phyloP scores from a whole-genome alignment of 2,888 invertebrate species.

The Panopea generosa region DNA sequence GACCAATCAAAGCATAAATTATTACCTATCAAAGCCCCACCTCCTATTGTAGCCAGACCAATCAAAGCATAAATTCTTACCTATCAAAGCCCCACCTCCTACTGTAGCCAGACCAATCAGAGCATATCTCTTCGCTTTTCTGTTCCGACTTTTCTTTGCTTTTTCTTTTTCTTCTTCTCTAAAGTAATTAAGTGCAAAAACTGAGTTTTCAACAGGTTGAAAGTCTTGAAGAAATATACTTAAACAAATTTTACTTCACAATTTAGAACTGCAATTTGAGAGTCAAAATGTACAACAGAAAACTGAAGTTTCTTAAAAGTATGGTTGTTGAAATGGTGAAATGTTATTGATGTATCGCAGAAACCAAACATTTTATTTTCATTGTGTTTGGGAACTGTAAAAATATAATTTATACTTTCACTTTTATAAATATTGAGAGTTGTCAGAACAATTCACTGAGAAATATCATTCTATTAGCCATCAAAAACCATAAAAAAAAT shows the following conservation, averaged over 20 bases:
- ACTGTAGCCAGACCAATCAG: slow-evolving; percentile 89
- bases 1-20: slow-evolving; percentile 88
- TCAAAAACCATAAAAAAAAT: too few relatives aligned
- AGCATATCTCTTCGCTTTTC: slow-evolving; percentile 88
- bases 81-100: slow-evolving; percentile 88
- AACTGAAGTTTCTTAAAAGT: too few relatives aligned
- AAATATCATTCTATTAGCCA: too few relatives aligned
- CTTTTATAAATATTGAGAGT: too few relatives aligned
- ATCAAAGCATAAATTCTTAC: slow-evolving; percentile 82
- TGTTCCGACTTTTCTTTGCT: slow-evolving; percentile 86
- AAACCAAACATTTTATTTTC: too few relatives aligned
- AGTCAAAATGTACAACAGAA: background rate
- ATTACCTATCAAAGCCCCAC: slow-evolving; percentile 87
- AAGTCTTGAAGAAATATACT: background rate
- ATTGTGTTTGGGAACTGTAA: too few relatives aligned
- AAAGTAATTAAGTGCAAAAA: slow-evolving; percentile 33
- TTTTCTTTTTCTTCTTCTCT: slow-evolving; percentile 87
- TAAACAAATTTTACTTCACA: background rate
- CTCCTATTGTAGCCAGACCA: slow-evolving; percentile 81
- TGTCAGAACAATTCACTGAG: too few relatives aligned
- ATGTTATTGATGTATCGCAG: too few relatives aligned
- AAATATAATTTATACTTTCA: too few relatives aligned
- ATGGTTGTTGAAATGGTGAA: too few relatives aligned
- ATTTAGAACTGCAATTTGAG: background rate
- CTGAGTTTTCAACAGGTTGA: background rate